These are phyloP conservation scores for Acleris cristana DNA, from an alignment of 2,888 invertebrate genomes.

Conservation along the genomic window DNA sequence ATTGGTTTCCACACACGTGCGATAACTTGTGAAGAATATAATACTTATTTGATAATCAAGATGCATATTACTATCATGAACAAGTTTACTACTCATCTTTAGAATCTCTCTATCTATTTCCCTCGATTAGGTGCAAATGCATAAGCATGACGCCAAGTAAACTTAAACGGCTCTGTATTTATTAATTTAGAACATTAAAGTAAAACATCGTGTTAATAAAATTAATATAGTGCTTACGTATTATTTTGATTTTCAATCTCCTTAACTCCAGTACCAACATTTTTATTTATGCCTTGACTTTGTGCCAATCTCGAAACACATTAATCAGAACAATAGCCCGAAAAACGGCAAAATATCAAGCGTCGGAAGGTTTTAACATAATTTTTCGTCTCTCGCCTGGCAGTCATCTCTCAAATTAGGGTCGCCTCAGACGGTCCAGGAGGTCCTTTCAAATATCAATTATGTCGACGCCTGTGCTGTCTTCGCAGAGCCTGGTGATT, in stretches of 20 bases:
- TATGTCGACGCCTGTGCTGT: constrained; percentile 65
- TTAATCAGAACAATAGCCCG: constrained; percentile 36
- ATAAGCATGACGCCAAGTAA: too few species aligned
- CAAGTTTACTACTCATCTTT: too few species aligned
- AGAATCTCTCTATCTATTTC: too few species aligned
- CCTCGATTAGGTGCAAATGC: too few species aligned
- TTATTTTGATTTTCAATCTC: too few species aligned
- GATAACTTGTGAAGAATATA: not conserved
- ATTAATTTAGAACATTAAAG: too few species aligned
- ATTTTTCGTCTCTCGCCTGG: constrained; percentile 51
- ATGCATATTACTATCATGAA: too few species aligned
- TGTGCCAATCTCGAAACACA: constrained; percentile 33
- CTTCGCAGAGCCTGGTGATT: constrained; percentile 72
- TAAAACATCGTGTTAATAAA: too few species aligned
- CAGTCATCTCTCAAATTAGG: constrained; percentile 69
- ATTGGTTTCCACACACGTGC: constrained; percentile 1
- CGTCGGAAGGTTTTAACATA: constrained; percentile 41
- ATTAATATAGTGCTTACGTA: too few species aligned
- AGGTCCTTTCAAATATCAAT: constrained; percentile 81
- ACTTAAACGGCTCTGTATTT: too few species aligned
- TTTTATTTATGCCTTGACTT: constrained; percentile 18
- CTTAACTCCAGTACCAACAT: too few species aligned
- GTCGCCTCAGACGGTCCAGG: constrained; percentile 53
- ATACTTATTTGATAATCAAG: too few species aligned
- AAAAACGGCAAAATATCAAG: constrained; percentile 36